These are phyloP conservation scores for Rhopalosiphum padi DNA, from an alignment of 1,140 invertebrate genomes.

Conservation along the genomic window DNA sequence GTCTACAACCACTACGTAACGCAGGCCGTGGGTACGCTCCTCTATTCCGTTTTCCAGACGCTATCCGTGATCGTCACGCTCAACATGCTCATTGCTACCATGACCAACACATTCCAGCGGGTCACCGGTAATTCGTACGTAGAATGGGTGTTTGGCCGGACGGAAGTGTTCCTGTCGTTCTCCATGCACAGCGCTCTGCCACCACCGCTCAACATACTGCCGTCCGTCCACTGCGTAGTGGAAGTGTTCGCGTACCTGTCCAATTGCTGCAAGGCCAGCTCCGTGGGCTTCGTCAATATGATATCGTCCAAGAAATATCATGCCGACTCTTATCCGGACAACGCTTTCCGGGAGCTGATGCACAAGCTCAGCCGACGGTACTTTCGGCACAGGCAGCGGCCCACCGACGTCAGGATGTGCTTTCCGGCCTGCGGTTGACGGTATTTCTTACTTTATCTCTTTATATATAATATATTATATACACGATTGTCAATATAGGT, in stretches of 20 bases:
- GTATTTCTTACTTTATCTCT: no score
- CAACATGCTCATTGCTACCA: conserved; percentile 81
- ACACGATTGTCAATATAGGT: no score
- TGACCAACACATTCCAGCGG: conserved; percentile 76
- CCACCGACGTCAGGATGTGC: background rate
- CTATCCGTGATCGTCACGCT: conserved; percentile 75
- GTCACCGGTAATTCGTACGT: conserved; percentile 70
- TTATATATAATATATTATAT: no score
- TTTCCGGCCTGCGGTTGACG: background rate
- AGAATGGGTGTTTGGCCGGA: conserved; percentile 71
- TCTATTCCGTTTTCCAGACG: conserved; percentile 72
- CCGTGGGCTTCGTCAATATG: background rate
- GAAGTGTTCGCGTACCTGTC: background rate
- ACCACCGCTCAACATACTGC: background rate
- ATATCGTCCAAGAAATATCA: background rate
- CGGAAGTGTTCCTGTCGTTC: conserved; percentile 63
- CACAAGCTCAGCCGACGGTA: background rate
- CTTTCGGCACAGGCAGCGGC: background rate
- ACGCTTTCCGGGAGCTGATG: background rate
- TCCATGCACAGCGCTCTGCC: conserved; percentile 27
- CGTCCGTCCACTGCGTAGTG: background rate
- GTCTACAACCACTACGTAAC: conserved; percentile 68
- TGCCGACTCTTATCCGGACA: no score
- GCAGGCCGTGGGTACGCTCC: conserved; percentile 70
- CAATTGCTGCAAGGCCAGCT: background rate